Percentiles rank a stretch among this genome's conserved stretches.
phyloP scores from a whole-genome alignment of 2,797 vertebrate genomes.

The Bradypodion ventrale region DNA sequence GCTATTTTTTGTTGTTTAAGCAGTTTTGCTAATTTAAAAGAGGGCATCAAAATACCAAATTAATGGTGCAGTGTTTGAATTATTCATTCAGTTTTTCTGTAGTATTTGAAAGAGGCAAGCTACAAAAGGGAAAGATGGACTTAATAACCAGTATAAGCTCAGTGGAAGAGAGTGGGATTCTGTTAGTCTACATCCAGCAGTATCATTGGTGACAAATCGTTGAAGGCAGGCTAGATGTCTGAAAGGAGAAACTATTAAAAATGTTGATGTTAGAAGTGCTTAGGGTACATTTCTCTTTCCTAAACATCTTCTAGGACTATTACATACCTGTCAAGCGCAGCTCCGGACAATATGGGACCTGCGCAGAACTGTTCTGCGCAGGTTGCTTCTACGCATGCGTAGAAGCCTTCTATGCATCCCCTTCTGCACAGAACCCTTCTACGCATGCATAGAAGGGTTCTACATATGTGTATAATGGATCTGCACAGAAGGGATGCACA shows the following conservation, averaged over 20 bases:
- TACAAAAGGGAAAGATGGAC: neutral
- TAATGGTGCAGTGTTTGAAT: neutral
- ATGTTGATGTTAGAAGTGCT: neutral
- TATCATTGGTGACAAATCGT: too few species aligned
- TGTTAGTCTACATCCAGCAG: neutral
- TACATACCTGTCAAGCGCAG: too few species aligned
- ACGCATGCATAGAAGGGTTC: too few species aligned
- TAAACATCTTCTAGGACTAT: neutral
- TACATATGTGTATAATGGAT: too few species aligned
- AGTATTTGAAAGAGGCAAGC: neutral
- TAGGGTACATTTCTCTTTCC: neutral
- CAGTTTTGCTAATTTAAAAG: neutral
- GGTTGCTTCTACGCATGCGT: too few species aligned
- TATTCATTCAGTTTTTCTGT: constrained; percentile 6
- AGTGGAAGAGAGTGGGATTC: neutral
- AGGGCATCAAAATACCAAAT: neutral
- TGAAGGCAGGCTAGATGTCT: neutral
- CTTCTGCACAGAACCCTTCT: too few species aligned
- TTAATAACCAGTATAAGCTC: too few species aligned
- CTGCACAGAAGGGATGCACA: too few species aligned
- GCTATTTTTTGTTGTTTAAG: accelerated
- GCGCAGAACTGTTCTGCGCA: too few species aligned
- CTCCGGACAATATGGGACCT: too few species aligned
- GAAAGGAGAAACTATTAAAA: neutral
- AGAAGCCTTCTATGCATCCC: too few species aligned